Base-by-base conservation (phyloP, 2,888 invertebrate species). In the Coecobrya sp. region DNA sequence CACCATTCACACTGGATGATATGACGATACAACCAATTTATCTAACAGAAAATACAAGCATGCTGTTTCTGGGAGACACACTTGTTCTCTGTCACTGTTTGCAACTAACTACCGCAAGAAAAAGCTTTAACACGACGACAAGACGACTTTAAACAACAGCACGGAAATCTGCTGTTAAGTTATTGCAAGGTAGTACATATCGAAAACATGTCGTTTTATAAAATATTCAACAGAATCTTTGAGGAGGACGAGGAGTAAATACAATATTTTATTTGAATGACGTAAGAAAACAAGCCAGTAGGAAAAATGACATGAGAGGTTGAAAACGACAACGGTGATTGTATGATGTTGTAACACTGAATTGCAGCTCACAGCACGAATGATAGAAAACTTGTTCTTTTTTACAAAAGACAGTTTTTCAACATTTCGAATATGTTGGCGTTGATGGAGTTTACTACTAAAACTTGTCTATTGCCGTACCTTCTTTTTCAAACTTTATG, bases 381-480 rank as follows among this genome's bases (percentile, higher is more conserved):
- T 87, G 87, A 87, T 87, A 59, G 87, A 87, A 87, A 87, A 87
- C 87, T 87, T 87, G 87, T 87, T 86, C 73, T 27, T 86, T 62
- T 55, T 59, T 22, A 86, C 59, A 86, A 52, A 86, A 45, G 86
- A 68, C 49, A 86, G 16, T 49, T 68, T 68, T 62, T 62, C 42
- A 36, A 62, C 62, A n/a, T 62, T 76, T 62, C 30, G 11, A 16
- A 16, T 55, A 16, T 0, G 49, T 5, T 62, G 36, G 62, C 42
- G 62, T 84, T 84, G 84, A 84, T 62, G 62, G 62, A 81, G 30
- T 81, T 81, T 81, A 81, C 81, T 30, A 55, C 81, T 55, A 81
- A 86, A 87, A 87, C 86, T 70, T 68, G 45, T 52, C 25, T 68
- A 55, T 16, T 55, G 13, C 22, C 76, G 22, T 30, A 27, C 81